Evolutionary conservation across 2,888 invertebrate species (phyloP).

Genomic region (Watsonalla cultraria): DNA sequence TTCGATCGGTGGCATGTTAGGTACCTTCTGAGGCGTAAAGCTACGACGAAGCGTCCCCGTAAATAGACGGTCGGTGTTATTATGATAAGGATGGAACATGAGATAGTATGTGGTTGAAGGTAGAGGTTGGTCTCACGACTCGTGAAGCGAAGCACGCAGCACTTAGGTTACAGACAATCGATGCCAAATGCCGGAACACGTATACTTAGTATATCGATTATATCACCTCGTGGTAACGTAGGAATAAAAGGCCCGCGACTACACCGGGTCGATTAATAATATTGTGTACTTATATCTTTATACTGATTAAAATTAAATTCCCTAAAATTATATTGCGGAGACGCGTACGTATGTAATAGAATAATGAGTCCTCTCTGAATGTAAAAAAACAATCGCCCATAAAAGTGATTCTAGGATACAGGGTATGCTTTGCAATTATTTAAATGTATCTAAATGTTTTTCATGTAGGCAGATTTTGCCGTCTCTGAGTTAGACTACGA

Average conservation of each 20-base stretch:
- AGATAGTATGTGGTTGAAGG: neutral
- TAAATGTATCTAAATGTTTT: conserved; percentile 82
- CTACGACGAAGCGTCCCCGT: neutral
- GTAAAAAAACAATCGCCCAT: conserved; percentile 79
- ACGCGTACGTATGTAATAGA: conserved; percentile 70
- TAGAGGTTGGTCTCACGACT: conserved; percentile 15
- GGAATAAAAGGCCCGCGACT: conserved; percentile 46
- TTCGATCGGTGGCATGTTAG: neutral
- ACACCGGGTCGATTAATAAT: conserved; percentile 49
- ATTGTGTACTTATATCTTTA: conserved; percentile 69
- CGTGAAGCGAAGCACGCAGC: conserved; percentile 25
- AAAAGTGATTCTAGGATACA: conserved; percentile 93
- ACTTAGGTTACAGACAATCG: conserved; percentile 65
- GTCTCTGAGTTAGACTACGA: conserved; percentile 47
- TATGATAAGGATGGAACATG: neutral
- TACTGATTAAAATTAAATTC: conserved; percentile 66
- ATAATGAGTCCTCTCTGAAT: conserved; percentile 72
- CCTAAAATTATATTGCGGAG: conserved; percentile 66
- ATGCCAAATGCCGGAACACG: conserved; percentile 74
- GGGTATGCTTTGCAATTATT: conserved; percentile 96
- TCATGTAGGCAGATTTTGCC: conserved; percentile 70
- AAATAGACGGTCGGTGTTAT: neutral
- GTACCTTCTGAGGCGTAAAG: neutral
- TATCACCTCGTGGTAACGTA: conserved; percentile 70
- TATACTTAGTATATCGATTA: conserved; percentile 69